Conservation (phyloP, 2,797 vertebrate genomes). For the Holocentrus rufus region DNA sequence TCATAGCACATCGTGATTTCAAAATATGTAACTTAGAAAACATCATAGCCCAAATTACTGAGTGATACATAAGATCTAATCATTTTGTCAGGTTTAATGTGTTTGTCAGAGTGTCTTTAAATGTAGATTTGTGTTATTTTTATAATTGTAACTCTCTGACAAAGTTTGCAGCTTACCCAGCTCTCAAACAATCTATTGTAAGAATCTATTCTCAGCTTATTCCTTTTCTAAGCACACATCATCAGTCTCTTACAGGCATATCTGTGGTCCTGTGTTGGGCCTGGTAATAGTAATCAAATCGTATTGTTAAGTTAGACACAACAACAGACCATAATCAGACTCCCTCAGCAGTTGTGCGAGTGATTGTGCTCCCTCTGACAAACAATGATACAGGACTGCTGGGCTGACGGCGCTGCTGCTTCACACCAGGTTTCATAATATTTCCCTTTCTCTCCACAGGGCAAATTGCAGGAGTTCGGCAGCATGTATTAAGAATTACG, state of each 20-base stretch:
- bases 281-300: slow-evolving; percentile 5
- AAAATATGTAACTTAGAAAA: neutral
- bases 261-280: neutral
- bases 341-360: neutral
- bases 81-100: neutral
- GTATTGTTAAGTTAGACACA: slow-evolving; percentile 17
- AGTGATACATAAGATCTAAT: neutral
- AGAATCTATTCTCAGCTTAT: too few species aligned
- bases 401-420: neutral
- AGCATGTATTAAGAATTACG: neutral
- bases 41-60: neutral
- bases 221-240: neutral
- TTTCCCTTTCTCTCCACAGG: neutral
- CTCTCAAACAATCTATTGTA: neutral
- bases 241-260: neutral
- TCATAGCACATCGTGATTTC: neutral
- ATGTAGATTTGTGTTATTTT: neutral
- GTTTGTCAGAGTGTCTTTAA: neutral
- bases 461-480: neutral
- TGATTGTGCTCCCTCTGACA: neutral
- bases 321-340: slow-evolving; percentile 7
- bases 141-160: neutral
- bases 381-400: slow-evolving; percentile 6
- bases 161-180: neutral
- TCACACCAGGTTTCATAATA: neutral